These are phyloP conservation scores for Melanerpes formicivorus DNA, from an alignment of 2,113 vertebrate species.

Conservation along the genomic window DNA sequence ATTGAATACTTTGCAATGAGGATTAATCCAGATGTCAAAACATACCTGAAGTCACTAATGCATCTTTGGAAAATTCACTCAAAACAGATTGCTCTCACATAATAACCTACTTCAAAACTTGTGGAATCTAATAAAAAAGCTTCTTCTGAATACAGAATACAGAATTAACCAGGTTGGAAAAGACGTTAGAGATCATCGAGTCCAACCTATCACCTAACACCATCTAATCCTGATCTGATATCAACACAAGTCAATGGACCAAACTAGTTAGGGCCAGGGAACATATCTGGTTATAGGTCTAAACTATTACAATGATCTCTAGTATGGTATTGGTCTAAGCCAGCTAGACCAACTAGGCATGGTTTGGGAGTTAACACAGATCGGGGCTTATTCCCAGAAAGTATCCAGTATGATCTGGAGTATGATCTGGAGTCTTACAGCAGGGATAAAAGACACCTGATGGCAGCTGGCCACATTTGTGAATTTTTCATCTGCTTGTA, in stretches of 20 bases:
- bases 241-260: not conserved
- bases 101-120: not conserved
- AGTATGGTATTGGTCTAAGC: rapidly evolving
- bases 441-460: not conserved
- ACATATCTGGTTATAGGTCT: not conserved
- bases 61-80: not conserved
- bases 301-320: not conserved
- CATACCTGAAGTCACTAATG: not conserved
- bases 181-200: too few species aligned
- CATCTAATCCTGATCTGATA: not conserved
- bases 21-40: not conserved
- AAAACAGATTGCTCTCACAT: not conserved
- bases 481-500: not conserved
- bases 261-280: not conserved
- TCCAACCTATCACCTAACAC: too few species aligned
- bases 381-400: not conserved
- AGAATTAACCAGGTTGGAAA: too few species aligned
- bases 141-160: not conserved
- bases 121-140: not conserved
- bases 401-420: not conserved
- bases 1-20: not conserved
- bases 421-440: not conserved
- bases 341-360: not conserved
- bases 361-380: not conserved
- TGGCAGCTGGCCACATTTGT: not conserved